Evolutionary conservation across 2,113 vertebrate genomes (phyloP).

Genomic region (Stictonetta naevosa): DNA sequence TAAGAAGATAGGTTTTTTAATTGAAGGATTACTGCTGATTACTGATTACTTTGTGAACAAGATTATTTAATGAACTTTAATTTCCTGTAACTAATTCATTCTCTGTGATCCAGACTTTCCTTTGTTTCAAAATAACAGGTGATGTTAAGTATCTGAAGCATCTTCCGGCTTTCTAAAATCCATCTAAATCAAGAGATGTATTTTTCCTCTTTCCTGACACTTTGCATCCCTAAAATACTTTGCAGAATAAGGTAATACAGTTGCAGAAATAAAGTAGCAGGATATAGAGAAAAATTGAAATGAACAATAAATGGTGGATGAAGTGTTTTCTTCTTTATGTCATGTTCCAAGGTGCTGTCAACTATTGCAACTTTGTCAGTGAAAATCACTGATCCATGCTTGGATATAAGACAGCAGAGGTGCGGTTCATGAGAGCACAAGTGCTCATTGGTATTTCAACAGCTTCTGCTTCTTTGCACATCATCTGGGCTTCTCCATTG

Average conservation of each 20-base stretch:
- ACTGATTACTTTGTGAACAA: constrained; percentile 12
- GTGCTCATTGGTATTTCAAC: rapidly evolving
- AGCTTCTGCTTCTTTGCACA: neutral
- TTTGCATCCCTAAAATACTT: neutral
- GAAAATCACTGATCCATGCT: neutral
- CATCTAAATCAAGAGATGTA: neutral
- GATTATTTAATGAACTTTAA: neutral
- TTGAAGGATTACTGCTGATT: constrained; percentile 4
- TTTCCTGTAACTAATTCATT: constrained; percentile 33
- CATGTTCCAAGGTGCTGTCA: neutral
- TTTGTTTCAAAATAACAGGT: neutral
- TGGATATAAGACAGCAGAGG: neutral
- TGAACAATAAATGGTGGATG: neutral
- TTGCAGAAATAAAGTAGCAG: constrained; percentile 23
- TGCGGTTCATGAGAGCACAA: neutral
- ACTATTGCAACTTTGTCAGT: neutral
- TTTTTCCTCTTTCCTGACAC: neutral
- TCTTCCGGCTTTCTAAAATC: neutral
- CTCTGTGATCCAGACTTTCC: neutral
- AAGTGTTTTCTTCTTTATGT: neutral
- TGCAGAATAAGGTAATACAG: neutral
- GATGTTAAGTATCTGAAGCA: neutral
- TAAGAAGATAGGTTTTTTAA: neutral
- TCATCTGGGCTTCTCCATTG: neutral
- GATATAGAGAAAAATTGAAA: neutral